These are phyloP conservation scores for Cisticola juncidis DNA, from an alignment of 2,113 vertebrate species.

Conservation along the genomic window DNA sequence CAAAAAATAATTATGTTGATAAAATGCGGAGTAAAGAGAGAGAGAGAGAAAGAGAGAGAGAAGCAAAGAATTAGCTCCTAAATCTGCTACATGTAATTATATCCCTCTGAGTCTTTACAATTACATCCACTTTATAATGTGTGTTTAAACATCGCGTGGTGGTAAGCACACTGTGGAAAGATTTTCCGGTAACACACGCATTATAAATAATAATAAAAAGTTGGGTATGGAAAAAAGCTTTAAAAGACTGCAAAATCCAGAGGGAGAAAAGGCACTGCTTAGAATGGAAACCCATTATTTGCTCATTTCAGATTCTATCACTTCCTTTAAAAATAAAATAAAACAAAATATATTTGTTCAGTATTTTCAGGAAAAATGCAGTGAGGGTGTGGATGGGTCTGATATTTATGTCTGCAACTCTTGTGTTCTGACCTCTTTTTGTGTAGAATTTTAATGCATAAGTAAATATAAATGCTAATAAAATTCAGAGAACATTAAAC, in stretches of 20 bases:
- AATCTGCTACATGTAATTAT: slow-evolving; percentile 84
- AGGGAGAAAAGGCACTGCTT: slow-evolving; percentile 34
- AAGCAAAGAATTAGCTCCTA: slow-evolving; percentile 80
- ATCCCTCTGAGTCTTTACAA: slow-evolving; percentile 83
- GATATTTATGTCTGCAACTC: slow-evolving; percentile 55
- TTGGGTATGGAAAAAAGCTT: slow-evolving; percentile 61
- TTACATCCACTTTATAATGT: slow-evolving; percentile 80
- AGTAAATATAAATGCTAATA: slow-evolving; percentile 78
- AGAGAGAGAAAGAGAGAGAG: slow-evolving; percentile 38
- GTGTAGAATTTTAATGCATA: slow-evolving; percentile 69
- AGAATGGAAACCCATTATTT: slow-evolving; percentile 70
- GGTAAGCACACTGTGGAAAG: slow-evolving; percentile 74
- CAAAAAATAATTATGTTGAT: slow-evolving; percentile 83
- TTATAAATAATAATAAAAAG: slow-evolving; percentile 72
- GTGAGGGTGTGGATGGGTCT: slow-evolving; percentile 15
- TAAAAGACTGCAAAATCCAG: slow-evolving; percentile 66
- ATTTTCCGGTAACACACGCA: slow-evolving; percentile 59
- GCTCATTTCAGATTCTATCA: slow-evolving; percentile 69
- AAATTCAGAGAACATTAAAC: slow-evolving; percentile 75
- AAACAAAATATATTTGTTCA: slow-evolving; percentile 48
- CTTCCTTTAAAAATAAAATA: slow-evolving; percentile 54
- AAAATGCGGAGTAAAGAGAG: slow-evolving; percentile 74
- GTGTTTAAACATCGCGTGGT: slow-evolving; percentile 77
- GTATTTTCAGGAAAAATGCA: slow-evolving; percentile 17
- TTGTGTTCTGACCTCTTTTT: slow-evolving; percentile 63